These are phyloP conservation scores for Callipepla squamata DNA, from an alignment of 2,113 vertebrate species.

Conservation along the genomic window DNA sequence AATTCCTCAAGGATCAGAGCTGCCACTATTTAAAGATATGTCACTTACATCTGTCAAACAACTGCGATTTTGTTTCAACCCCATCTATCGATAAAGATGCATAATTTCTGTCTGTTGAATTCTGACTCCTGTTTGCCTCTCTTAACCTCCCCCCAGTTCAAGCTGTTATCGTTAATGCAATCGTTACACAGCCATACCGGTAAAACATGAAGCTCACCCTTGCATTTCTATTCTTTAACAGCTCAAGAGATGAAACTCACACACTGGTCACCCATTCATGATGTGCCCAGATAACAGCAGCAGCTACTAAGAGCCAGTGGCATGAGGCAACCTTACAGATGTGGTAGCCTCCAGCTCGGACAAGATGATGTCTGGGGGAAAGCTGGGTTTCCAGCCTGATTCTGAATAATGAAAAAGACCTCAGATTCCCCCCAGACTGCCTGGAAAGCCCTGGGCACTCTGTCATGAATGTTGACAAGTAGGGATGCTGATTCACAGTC, in stretches of 20 bases:
- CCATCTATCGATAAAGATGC: not conserved
- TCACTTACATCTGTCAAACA: not conserved
- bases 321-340: not conserved
- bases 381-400: not conserved
- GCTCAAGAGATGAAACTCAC: not conserved
- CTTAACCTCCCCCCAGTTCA: not conserved
- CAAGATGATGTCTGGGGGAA: rapidly evolving
- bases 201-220: not conserved
- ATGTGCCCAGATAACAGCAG: rapidly evolving
- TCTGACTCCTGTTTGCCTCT: not conserved
- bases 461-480: not conserved
- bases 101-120: not conserved
- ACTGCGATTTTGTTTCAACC: not conserved
- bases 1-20: not conserved
- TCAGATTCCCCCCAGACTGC: not conserved
- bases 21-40: not conserved
- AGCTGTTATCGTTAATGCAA: rapidly evolving
- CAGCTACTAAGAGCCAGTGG: not conserved
- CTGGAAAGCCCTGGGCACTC: not conserved
- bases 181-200: not conserved
- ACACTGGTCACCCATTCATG: not conserved
- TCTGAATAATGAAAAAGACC: not conserved
- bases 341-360: not conserved
- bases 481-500: not conserved
- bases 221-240: not conserved